Evolutionary conservation across 2,113 vertebrate genomes (phyloP).

Genomic region (Zosterops japonicus): DNA sequence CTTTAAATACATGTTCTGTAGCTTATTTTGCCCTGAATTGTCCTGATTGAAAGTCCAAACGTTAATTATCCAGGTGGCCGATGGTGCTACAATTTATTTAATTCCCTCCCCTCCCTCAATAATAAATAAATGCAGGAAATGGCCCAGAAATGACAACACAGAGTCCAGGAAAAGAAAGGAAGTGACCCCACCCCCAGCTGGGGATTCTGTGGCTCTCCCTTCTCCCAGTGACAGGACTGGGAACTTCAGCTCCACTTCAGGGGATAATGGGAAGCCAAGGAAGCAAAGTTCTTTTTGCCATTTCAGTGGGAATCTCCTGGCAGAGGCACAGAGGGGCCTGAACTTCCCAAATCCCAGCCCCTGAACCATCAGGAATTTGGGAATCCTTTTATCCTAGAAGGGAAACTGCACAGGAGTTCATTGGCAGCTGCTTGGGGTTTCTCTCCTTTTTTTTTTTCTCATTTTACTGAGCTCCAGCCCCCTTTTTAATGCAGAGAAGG

Average conservation of each 20-base stretch:
- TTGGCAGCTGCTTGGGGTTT: not conserved
- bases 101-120: not conserved
- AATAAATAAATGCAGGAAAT: slow-evolving; percentile 33
- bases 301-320: not conserved
- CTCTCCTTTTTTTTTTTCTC: too few relatives aligned
- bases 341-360: not conserved
- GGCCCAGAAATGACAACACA: not conserved
- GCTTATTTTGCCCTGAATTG: slow-evolving; percentile 37
- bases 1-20: slow-evolving; percentile 20
- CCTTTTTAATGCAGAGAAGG: not conserved
- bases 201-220: not conserved
- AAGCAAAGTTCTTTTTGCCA: not conserved
- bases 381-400: not conserved
- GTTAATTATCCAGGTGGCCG: not conserved
- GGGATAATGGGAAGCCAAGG: not conserved
- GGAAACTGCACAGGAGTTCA: not conserved
- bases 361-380: not conserved
- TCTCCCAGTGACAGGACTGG: not conserved
- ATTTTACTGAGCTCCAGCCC: not conserved
- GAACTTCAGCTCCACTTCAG: not conserved
- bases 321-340: not conserved
- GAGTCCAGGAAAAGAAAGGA: not conserved
- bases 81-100: not conserved
- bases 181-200: not conserved
- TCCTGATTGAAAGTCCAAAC: slow-evolving; percentile 27